Base-by-base conservation (phyloP, 2,888 invertebrate genomes). In the Argyra leucocephala region DNA sequence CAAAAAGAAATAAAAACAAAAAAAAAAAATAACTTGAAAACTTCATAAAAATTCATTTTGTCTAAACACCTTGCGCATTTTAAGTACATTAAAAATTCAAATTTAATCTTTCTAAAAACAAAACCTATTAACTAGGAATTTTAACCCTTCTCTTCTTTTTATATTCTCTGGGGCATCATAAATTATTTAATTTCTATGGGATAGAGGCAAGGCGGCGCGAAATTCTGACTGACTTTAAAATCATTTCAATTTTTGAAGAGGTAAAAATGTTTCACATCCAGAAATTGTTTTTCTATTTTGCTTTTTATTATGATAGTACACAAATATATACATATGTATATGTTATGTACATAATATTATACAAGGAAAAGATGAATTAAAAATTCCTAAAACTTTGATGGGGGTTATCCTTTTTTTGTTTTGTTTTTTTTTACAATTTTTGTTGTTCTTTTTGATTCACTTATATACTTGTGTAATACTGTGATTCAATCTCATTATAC, bases 21-120 rank as follows among this genome's bases (percentile, higher is more conserved):
- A 31, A 31, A 31, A 7, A 31, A 2, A 48, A 48, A 18, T 12
- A 48, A 48, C 48, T 31, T 31, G 10, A 31, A 31, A 31, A 48
- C 15, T 48, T 48, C 48, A 48, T 48, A 48, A 48, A 48, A 48
- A 48, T 48, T 48, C 48, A 48, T 48, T 48, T 48, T 12, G 18
- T 48, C 15, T 48, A 48, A 48, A 48, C 48, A 48, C 48, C 48
- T 48, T 48, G 48, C 48, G 48, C 48, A 48, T 48, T 48, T 48
- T 48, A 48, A 48, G 18, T 18, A 48, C 48, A 48, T 48, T 48
- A 48, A 48, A 48, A 48, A 48, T 48, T 48, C 48, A 48, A 48
- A 48, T 48, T 48, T 48, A 48, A 48, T 48, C 12, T 48, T 48
- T 48, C 48, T 48, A 48, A 48, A 48, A 48, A 48, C 15, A 48